These are phyloP conservation scores for Anadara kagoshimensis DNA, from an alignment of 1,140 invertebrate species.

Conservation along the genomic window DNA sequence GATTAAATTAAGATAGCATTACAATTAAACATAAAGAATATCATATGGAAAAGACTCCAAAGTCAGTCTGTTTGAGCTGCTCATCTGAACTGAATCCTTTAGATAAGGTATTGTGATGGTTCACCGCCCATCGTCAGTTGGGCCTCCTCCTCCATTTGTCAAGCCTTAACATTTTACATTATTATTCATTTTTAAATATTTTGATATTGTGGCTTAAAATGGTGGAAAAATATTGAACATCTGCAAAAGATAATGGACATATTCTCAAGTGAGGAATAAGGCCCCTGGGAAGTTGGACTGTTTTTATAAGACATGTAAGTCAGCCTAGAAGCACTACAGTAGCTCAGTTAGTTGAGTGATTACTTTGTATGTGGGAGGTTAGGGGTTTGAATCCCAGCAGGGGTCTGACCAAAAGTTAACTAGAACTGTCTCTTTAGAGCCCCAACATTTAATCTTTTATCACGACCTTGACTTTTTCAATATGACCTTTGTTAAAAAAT, in stretches of 20 bases:
- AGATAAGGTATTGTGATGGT: not conserved
- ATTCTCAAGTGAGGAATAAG: not conserved
- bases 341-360: not conserved
- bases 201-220: not conserved
- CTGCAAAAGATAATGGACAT: not conserved
- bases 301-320: not conserved
- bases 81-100: not conserved
- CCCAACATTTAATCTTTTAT: too few species aligned
- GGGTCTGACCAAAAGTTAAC: too few species aligned
- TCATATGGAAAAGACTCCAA: not conserved
- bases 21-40: not conserved
- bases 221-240: not conserved
- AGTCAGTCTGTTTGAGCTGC: not conserved
- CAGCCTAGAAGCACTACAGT: not conserved
- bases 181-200: not conserved
- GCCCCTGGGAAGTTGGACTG: too few species aligned
- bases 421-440: too few species aligned
- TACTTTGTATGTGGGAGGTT: not conserved
- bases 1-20: not conserved
- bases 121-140: not conserved
- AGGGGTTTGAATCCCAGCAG: too few species aligned
- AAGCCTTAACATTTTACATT: not conserved
- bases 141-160: not conserved
- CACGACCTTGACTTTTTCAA: too few species aligned
- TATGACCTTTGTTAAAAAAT: too few species aligned